Evolutionary conservation across 1,140 invertebrate species (phyloP), one percentile per base, ranked within the genome.

Genomic region (Zaprionus taronus): DNA sequence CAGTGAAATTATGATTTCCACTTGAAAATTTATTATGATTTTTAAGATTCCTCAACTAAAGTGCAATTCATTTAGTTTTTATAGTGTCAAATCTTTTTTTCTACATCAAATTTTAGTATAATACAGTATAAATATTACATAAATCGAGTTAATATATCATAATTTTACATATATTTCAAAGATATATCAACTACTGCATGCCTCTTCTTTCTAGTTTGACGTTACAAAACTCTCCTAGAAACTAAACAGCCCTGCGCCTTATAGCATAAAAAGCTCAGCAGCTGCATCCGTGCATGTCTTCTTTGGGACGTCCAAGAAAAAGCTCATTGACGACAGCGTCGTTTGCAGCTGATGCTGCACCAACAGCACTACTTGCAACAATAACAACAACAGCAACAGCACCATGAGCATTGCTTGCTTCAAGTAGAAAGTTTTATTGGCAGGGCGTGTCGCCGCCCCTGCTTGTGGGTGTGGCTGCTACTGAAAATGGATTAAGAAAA

Each of bases 401-500:
- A 31, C 51, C 57, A 74, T 65, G 62, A 7, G 41, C 41, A n/a
- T n/a, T n/a, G 41, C 41, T 47, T 47, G n/a, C 41, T 17, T 47
- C 14, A 47, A 51, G 47, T 47, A 34, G n/a, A 82, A 85, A 85
- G 69, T 84, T 85, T 85, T 86, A 84, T 77, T 86, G 72, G 70
- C 60, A 72, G 66, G 77, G 80, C 78, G 72, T 72, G 67, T 76
- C 44, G 78, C 17, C 24, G 47, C 2, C 17, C 7, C 38, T n/a
- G n/a, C 5, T 15, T 15, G 22, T 84, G 83, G 82, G 79, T 69
- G 72, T 81, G 75, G 15, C 14, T 41, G 14, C 57, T 57, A 60
- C 34, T 70, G 70, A 71, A 82, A 85, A 80, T 85, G 83, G 83
- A 86, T 85, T 86, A 86, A 77, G 72, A 80, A 69, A 68, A 63